Evolutionary conservation across 2,888 invertebrate genomes (phyloP).

Genomic region (Conops quadrifasciatus): DNA sequence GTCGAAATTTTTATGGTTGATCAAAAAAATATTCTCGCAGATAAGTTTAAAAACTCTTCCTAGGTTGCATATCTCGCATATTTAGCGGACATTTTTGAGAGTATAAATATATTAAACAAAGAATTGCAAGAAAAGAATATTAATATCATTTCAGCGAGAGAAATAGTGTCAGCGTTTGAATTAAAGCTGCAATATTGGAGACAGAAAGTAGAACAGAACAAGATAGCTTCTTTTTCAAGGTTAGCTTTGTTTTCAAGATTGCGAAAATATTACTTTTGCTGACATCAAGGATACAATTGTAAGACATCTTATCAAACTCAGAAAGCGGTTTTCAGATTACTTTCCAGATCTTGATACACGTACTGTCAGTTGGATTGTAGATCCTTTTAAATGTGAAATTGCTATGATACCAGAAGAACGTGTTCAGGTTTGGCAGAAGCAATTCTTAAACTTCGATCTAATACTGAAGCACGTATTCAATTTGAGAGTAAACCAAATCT

Average conservation of each 20-base stretch:
- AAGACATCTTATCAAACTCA: constrained; percentile 12
- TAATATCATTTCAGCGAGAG: constrained; percentile 20
- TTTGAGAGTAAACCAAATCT: constrained; percentile 17
- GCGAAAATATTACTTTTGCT: constrained; percentile 14
- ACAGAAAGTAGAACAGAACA: constrained; percentile 19
- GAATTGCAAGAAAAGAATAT: constrained; percentile 12
- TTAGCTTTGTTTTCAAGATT: constrained; percentile 13
- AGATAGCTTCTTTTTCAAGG: constrained; percentile 9
- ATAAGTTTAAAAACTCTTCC: constrained; percentile 7
- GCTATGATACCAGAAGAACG: constrained; percentile 29
- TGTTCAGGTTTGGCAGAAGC: constrained; percentile 28
- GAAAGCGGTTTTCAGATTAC: constrained; percentile 18
- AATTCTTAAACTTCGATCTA: constrained; percentile 26
- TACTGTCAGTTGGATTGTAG: constrained; percentile 20
- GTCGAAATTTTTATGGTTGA: constrained; percentile 5
- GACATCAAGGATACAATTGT: constrained; percentile 13
- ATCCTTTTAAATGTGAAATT: constrained; percentile 32
- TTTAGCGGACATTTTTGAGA: constrained; percentile 10
- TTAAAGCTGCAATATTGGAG: constrained; percentile 8
- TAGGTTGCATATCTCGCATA: constrained; percentile 10
- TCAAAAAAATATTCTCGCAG: constrained; percentile 14
- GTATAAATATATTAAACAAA: constrained; percentile 43
- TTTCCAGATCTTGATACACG: constrained; percentile 8
- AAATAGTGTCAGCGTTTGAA: constrained; percentile 14
- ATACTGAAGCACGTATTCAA: constrained; percentile 14